phyloP scores from a whole-genome alignment of 1,140 invertebrate species.

The Chrysopa pallens region DNA sequence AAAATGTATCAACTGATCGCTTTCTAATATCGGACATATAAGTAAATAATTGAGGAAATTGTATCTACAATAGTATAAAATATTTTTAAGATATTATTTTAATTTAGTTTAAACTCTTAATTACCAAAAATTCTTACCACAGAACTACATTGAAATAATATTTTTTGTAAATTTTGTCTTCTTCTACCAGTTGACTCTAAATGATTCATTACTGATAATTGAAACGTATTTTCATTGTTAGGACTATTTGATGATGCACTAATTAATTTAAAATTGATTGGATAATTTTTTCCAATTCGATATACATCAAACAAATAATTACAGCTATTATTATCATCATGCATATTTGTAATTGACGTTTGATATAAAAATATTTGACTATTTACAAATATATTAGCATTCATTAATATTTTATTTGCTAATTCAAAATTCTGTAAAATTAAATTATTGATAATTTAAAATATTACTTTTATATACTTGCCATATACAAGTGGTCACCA shows the following conservation, averaged over 20 bases:
- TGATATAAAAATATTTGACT: neutral
- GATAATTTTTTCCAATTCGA: neutral
- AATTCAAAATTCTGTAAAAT: too few species aligned
- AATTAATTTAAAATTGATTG: neutral
- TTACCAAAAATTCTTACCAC: neutral
- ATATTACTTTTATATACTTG: too few species aligned
- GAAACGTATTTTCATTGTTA: neutral
- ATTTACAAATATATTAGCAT: neutral
- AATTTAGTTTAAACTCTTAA: neutral
- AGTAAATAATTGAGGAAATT: slow-evolving; percentile 20
- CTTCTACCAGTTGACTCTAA: neutral
- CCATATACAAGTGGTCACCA: too few species aligned
- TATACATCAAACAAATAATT: neutral
- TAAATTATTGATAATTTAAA: too few species aligned
- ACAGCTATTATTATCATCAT: neutral
- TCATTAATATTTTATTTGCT: neutral
- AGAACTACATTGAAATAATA: neutral
- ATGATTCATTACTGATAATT: neutral
- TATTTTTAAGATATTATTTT: neutral
- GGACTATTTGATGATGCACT: neutral
- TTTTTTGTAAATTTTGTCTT: neutral
- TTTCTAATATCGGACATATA: slow-evolving; percentile 21
- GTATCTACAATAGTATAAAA: slow-evolving; percentile 5
- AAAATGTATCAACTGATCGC: slow-evolving; percentile 29
- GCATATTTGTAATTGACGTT: neutral